These are phyloP conservation scores for Chironex yamaguchii DNA, from an alignment of 30 jellyfish, hydroid and myxozoan species.

Conservation along the genomic window DNA sequence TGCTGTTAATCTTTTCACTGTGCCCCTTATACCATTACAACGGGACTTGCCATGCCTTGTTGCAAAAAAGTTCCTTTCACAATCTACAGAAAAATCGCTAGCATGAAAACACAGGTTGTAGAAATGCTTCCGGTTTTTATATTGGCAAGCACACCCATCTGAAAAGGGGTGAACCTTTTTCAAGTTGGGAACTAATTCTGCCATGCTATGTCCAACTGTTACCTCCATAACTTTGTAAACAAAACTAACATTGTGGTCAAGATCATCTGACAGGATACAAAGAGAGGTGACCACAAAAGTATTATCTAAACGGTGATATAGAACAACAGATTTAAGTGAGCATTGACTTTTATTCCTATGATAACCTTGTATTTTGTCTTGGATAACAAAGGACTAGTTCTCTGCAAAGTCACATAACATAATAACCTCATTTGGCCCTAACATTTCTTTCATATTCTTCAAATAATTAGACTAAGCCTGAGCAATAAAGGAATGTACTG, in stretches of 20 bases:
- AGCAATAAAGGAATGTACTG: constrained; percentile 77
- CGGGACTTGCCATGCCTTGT: constrained; percentile 86
- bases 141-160: constrained; percentile 90
- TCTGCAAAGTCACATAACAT: constrained; percentile 65
- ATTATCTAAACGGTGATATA: constrained; percentile 8
- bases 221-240: constrained; percentile 35
- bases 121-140: constrained; percentile 72
- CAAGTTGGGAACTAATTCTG: background rate
- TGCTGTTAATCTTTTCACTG: constrained; percentile 69
- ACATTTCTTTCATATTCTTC: constrained; percentile 20
- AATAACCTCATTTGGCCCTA: constrained; percentile 43
- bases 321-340: constrained; percentile 52
- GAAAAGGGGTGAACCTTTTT: constrained; percentile 45
- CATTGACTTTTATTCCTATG: constrained; percentile 70
- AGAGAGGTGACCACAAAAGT: constrained; percentile 10
- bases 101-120: constrained; percentile 63
- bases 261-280: constrained; percentile 76
- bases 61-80: constrained; percentile 78
- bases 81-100: constrained; percentile 54
- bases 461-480: constrained; percentile 44
- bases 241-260: constrained; percentile 45
- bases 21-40: constrained; percentile 83
- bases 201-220: background rate
- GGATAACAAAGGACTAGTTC: constrained; percentile 63
- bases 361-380: constrained; percentile 67